Evolutionary conservation across 2,888 invertebrate species (phyloP), one percentile per base, ranked within the genome.

Genomic region (Isotomurus palustris): DNA sequence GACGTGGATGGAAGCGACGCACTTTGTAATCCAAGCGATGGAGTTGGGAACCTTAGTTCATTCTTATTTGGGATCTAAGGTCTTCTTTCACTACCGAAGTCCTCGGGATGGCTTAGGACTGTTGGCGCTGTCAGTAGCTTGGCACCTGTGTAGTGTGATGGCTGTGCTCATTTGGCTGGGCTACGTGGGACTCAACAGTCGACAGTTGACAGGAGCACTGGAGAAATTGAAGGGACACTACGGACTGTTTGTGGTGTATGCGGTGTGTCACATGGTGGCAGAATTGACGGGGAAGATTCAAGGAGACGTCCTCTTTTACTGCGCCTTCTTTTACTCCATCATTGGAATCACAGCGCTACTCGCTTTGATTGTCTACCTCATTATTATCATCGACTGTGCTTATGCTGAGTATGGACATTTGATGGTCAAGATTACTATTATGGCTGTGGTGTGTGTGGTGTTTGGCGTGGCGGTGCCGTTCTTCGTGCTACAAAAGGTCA

Each of bases 51-150:
- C 68, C 1, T 25, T 68, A n/a, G 56, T 60, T 24, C 62, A 66
- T 51, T 48, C 58, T 1, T 68, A 68, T 44, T 36, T 68, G 19
- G 66, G 61, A 0, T 66, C 68, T 4, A 64, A 62, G 40, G 35
- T 28, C 6, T 66, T 61, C 40, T 68, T 61, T 29, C 68, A 68
- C 21, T 68, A 68, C 21, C 50, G 62, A 14, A 53, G 52, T 36
- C 49, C 49, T 8, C 44, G 56, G 32, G 68, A 68, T 50, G 65
- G 59, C 12, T 10, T 66, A 3, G 51, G 43, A 17, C 28, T 68
- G 1, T 56, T 64, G 12, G 3, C 62, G 6, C 36, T 56, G 5
- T 48, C 60, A 3, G 25, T 68, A 14, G 32, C 52, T 2, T 64
- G 62, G 64, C 60, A 66, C 41, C 2, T 61, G 12, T 29, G 53